Percentiles rank a stretch among this genome's conserved stretches.
Conservation (phyloP, 2,113 vertebrate genomes). For the Chlamydotis undulata region DNA sequence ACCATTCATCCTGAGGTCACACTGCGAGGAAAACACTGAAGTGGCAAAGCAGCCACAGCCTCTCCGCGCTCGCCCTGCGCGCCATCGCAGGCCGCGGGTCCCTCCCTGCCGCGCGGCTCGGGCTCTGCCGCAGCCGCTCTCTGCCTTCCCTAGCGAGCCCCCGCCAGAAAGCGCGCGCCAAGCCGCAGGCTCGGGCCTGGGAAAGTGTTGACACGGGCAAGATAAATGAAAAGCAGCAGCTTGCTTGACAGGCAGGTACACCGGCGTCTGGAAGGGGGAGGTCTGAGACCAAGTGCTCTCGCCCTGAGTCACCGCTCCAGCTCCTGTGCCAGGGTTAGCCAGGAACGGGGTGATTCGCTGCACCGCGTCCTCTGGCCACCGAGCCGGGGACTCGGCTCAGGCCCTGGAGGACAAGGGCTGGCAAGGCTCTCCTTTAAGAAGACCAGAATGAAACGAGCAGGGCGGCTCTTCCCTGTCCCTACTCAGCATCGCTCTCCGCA, state of each 20-base stretch:
- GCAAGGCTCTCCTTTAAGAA: background rate
- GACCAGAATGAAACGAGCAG: background rate
- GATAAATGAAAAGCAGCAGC: background rate
- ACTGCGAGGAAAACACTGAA: background rate
- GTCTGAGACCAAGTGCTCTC: background rate
- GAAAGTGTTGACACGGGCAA: constrained; percentile 29
- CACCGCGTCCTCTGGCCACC: background rate
- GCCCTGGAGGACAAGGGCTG: background rate
- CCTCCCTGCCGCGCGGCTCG: rapidly evolving
- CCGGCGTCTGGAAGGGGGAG: constrained; percentile 14
- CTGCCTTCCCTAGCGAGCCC: background rate
- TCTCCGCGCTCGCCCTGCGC: background rate
- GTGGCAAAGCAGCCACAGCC: background rate
- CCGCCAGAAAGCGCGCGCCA: background rate
- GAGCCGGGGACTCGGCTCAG: background rate
- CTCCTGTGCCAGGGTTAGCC: background rate
- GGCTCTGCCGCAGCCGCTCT: background rate
- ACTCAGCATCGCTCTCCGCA: rapidly evolving
- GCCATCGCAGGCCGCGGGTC: rapidly evolving
- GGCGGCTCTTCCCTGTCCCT: background rate
- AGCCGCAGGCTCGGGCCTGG: background rate
- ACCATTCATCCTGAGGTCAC: background rate
- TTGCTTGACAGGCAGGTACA: background rate
- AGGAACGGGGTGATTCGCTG: background rate
- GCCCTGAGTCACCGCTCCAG: constrained; percentile 24